These are phyloP conservation scores for Peromyscus leucopus DNA, from an alignment of 2,113 vertebrate genomes.

Conservation along the genomic window DNA sequence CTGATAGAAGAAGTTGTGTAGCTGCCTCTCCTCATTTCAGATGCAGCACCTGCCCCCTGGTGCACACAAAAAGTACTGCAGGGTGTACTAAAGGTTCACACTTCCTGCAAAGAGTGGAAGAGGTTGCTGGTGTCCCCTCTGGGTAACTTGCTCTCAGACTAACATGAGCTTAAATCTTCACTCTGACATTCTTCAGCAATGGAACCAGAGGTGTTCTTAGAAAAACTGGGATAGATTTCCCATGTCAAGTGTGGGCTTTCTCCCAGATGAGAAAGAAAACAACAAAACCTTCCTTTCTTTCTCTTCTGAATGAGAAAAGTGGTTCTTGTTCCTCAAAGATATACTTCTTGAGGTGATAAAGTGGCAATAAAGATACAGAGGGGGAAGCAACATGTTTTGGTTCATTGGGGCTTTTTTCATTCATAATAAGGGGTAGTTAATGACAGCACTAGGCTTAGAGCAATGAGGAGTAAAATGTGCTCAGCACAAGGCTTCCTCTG, in stretches of 20 bases:
- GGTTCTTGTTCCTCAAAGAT: neutral
- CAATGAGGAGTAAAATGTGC: neutral
- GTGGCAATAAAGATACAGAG: neutral
- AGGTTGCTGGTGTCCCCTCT: neutral
- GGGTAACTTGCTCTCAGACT: neutral
- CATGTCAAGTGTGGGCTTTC: neutral
- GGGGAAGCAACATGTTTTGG: neutral
- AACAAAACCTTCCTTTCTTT: neutral
- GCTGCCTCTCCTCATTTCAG: neutral
- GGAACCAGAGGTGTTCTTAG: neutral
- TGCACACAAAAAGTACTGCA: conserved; percentile 32
- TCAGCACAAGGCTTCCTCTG: neutral
- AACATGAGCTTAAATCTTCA: neutral
- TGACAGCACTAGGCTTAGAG: neutral
- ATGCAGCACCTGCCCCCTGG: conserved; percentile 21
- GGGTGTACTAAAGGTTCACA: rapidly evolving
- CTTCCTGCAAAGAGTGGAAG: rapidly evolving
- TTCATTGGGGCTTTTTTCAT: neutral
- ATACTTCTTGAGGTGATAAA: neutral
- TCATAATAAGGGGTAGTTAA: neutral
- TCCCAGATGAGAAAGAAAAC: neutral
- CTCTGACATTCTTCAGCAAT: neutral
- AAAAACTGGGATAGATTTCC: neutral
- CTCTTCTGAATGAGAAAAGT: neutral
- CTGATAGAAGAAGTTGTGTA: rapidly evolving